phyloP scores from a whole-genome alignment of 2,113 vertebrate species.

The Gadus macrocephalus region DNA sequence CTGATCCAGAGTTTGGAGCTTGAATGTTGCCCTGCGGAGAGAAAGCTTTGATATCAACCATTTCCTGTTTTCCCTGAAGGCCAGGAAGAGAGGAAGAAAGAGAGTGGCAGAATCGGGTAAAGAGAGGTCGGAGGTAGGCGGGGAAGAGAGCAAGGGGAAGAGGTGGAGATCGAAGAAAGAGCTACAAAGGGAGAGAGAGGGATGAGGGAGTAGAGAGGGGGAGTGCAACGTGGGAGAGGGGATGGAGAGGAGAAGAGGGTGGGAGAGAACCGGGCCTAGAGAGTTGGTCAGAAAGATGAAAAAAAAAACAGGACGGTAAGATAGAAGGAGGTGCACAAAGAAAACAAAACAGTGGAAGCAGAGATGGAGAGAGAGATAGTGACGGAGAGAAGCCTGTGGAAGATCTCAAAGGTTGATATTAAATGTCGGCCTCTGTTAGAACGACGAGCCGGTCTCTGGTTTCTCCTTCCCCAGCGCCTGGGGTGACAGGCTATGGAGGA shows the following conservation, averaged over 20 bases:
- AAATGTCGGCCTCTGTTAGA: constrained; percentile 26
- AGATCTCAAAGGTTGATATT: constrained; percentile 12
- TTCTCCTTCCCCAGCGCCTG: not conserved
- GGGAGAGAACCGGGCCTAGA: too few species aligned
- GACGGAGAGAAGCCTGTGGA: not conserved
- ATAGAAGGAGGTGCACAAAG: not conserved
- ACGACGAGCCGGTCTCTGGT: constrained; percentile 20
- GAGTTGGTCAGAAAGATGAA: too few species aligned
- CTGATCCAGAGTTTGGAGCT: constrained; percentile 25
- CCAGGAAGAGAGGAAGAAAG: not conserved
- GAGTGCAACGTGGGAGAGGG: too few species aligned
- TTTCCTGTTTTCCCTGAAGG: constrained; percentile 28
- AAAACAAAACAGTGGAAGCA: not conserved
- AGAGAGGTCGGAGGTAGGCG: not conserved
- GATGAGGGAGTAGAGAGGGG: not conserved
- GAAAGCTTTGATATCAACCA: constrained; percentile 41
- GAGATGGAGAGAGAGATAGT: not conserved
- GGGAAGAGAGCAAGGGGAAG: not conserved
- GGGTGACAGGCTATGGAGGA: constrained; percentile 8
- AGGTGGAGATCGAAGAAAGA: not conserved
- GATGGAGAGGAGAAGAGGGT: too few species aligned
- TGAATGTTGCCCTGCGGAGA: too few species aligned
- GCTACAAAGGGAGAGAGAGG: not conserved
- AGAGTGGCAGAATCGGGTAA: not conserved
- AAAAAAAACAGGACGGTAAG: too few species aligned